These are phyloP conservation scores for Diadromus collaris DNA, from an alignment of 2,888 invertebrate species.

Conservation along the genomic window DNA sequence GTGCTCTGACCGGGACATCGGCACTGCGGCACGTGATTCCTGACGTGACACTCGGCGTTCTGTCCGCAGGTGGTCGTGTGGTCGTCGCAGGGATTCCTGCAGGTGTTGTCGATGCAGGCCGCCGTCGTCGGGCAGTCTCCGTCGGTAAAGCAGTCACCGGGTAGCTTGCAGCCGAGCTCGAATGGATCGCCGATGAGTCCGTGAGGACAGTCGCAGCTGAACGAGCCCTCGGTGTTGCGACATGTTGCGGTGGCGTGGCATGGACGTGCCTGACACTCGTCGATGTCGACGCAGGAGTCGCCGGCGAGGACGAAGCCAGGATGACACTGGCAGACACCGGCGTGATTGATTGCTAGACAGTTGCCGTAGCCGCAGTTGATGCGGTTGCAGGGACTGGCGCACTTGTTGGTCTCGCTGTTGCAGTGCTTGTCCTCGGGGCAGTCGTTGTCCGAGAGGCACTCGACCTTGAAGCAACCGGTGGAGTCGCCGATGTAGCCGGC, in stretches of 20 bases:
- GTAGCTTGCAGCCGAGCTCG: conserved; percentile 88
- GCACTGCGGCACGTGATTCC: conserved; percentile 87
- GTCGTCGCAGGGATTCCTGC: conserved; percentile 89
- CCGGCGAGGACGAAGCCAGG: conserved; percentile 86
- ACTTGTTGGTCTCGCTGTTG: conserved; percentile 88
- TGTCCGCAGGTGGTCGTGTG: conserved; percentile 85
- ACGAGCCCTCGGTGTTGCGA: conserved; percentile 90
- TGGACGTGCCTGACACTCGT: conserved; percentile 90
- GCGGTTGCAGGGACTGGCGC: conserved; percentile 91
- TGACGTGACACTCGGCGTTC: conserved; percentile 88
- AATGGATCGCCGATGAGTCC: conserved; percentile 90
- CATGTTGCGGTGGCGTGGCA: conserved; percentile 91
- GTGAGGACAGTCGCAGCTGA: conserved; percentile 88
- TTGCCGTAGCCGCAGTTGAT: conserved; percentile 90
- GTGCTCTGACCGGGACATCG: conserved; percentile 88
- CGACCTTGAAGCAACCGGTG: conserved; percentile 94
- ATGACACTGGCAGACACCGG: conserved; percentile 87
- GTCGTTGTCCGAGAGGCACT: conserved; percentile 89
- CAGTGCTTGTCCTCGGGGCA: conserved; percentile 90
- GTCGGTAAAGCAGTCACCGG: conserved; percentile 91
- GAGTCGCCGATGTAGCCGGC: conserved; percentile 92
- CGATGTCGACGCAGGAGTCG: conserved; percentile 88
- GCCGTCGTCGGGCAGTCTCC: conserved; percentile 90
- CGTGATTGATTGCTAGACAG: conserved; percentile 88
- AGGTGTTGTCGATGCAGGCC: conserved; percentile 88